A percentile compares a stretch with the other conserved stretches of the same genome.
These are phyloP conservation scores for Thalassaphorura encarpata DNA, from an alignment of 1,140 invertebrate species.

Conservation along the genomic window DNA sequence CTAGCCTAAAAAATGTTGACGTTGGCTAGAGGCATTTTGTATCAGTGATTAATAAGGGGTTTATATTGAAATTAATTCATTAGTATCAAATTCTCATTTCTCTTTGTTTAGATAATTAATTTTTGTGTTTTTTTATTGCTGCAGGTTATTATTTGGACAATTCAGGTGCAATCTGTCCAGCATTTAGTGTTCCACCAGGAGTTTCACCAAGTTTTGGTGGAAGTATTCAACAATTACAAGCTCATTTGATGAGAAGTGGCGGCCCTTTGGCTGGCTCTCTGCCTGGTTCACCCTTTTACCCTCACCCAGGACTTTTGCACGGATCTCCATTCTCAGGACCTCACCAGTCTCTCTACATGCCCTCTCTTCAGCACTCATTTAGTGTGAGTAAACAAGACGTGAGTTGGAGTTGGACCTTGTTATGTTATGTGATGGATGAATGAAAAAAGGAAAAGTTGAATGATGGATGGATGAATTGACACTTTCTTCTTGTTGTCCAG, in stretches of 20 bases:
- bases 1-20: background rate
- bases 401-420: background rate
- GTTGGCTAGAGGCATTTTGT: background rate
- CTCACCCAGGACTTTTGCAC: conserved; percentile 34
- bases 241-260: conserved; percentile 54
- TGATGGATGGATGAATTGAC: too few species aligned
- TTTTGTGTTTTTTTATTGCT: too few species aligned
- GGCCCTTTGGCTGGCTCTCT: conserved; percentile 47
- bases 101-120: background rate
- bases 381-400: conserved; percentile 28
- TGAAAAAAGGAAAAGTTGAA: background rate
- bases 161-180: conserved; percentile 50
- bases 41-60: too few species aligned
- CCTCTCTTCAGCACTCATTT: conserved; percentile 23
- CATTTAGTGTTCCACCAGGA: conserved; percentile 54
- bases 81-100: background rate
- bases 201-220: conserved; percentile 41
- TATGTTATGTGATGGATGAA: background rate
- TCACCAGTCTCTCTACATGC: conserved; percentile 31
- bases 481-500: background rate
- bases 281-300: conserved; percentile 42
- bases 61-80: background rate
- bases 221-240: conserved; percentile 64
- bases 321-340: conserved; percentile 27
- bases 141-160: too few species aligned